Evolutionary conservation across 2,113 vertebrate genomes (phyloP).

Genomic region (Xenus cinereus): DNA sequence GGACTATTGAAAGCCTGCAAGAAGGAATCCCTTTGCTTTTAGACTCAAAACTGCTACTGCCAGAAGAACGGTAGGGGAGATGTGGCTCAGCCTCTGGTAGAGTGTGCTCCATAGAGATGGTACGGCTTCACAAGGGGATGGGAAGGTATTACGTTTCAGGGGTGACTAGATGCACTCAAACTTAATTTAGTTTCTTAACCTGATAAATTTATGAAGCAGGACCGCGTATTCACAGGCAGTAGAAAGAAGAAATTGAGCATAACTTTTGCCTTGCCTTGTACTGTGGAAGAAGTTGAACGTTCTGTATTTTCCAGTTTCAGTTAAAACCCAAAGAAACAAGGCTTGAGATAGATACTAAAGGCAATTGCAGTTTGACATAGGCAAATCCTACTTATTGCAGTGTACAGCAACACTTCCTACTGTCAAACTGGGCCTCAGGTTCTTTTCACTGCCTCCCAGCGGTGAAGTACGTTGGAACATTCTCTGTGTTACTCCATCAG

Average conservation of each 20-base stretch:
- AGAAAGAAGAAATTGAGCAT: background rate
- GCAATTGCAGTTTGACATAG: background rate
- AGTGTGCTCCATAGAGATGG: background rate
- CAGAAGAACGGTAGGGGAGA: background rate
- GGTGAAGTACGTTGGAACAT: background rate
- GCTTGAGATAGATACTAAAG: background rate
- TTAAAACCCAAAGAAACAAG: background rate
- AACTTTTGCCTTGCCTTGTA: background rate
- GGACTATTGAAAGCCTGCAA: background rate
- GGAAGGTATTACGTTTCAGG: background rate
- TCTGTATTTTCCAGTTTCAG: background rate
- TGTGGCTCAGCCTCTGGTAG: background rate
- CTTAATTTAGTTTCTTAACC: background rate
- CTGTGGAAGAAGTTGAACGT: background rate
- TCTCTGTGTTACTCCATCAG: background rate
- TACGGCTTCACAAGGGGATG: background rate
- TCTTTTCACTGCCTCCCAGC: too few species aligned
- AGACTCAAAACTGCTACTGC: background rate
- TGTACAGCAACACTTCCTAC: background rate
- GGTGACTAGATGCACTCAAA: background rate
- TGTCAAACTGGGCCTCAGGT: background rate
- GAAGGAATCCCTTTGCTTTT: background rate
- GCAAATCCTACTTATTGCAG: background rate
- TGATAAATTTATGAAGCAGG: background rate
- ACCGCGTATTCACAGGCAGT: background rate